Conservation (phyloP, 2,797 vertebrate species). For the Rhinogobio ventralis region DNA sequence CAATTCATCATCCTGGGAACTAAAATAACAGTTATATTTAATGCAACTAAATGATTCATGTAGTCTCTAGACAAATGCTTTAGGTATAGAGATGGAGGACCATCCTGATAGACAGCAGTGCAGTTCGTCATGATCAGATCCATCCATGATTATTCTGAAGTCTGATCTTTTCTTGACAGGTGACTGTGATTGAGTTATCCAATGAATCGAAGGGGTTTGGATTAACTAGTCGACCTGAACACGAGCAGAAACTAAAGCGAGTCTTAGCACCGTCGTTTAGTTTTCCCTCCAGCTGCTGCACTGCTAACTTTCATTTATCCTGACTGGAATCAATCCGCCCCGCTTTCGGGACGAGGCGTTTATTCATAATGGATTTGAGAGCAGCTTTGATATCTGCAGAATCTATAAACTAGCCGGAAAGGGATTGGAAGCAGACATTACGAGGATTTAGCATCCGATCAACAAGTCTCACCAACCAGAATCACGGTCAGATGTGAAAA, state of each 20-base stretch:
- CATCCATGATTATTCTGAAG: too few relatives aligned
- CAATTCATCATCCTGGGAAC: too few relatives aligned
- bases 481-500: background rate
- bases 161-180: too few relatives aligned
- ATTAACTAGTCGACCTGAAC: too few relatives aligned
- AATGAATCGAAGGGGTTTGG: too few relatives aligned
- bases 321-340: slow-evolving; percentile 15
- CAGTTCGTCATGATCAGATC: too few relatives aligned
- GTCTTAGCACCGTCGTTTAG: background rate
- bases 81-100: too few relatives aligned
- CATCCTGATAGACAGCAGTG: too few relatives aligned
- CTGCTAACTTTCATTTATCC: background rate
- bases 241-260: background rate
- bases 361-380: slow-evolving; percentile 15
- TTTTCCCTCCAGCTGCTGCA: background rate
- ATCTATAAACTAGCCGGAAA: background rate
- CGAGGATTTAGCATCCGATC: background rate
- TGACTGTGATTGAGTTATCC: too few relatives aligned
- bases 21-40: too few relatives aligned
- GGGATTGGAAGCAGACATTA: background rate
- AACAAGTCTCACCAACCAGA: background rate
- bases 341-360: background rate
- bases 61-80: too few relatives aligned
- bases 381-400: background rate
- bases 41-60: too few relatives aligned